Conservation (phyloP, 2,888 invertebrate species). For the Drosophila peninsularis region DNA sequence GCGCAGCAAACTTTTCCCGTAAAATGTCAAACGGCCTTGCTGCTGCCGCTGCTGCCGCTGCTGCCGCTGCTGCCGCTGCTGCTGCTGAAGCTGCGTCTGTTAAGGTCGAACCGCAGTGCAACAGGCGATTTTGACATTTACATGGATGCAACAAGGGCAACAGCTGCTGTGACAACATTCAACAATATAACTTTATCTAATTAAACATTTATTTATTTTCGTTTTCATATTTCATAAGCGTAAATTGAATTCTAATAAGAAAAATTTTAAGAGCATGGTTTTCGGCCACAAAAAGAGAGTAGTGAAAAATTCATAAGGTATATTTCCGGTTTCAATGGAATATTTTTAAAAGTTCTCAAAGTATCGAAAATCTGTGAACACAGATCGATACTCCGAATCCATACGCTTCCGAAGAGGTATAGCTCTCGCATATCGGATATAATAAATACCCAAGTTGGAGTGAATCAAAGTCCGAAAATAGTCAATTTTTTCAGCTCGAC, state of each 20-base stretch:
- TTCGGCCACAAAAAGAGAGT: not conserved
- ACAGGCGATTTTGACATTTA: constrained; percentile 29
- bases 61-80: not conserved
- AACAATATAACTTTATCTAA: not conserved
- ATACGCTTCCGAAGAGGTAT: too few species aligned
- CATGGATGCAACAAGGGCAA: constrained; percentile 9
- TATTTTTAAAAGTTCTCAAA: too few species aligned
- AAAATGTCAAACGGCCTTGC: constrained; percentile 8
- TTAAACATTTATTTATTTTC: constrained; percentile 5
- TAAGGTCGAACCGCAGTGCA: constrained; percentile 20
- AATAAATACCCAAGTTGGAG: too few species aligned
- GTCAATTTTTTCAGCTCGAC: too few species aligned
- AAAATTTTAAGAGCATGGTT: not conserved
- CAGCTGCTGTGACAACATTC: not conserved
- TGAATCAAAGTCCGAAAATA: too few species aligned
- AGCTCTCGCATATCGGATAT: too few species aligned
- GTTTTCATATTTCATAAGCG: not conserved
- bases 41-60: not conserved
- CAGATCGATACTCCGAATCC: too few species aligned
- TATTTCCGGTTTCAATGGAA: too few species aligned
- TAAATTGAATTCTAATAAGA: not conserved
- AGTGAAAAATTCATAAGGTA: too few species aligned
- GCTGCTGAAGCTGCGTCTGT: constrained; percentile 6
- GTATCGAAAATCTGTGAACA: too few species aligned
- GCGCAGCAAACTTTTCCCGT: constrained; percentile 1